A percentile compares a stretch with the other conserved stretches of the same genome.
Evolutionary conservation across 2,888 invertebrate genomes (phyloP).

Genomic region (Dasysyrphus tricinctus): DNA sequence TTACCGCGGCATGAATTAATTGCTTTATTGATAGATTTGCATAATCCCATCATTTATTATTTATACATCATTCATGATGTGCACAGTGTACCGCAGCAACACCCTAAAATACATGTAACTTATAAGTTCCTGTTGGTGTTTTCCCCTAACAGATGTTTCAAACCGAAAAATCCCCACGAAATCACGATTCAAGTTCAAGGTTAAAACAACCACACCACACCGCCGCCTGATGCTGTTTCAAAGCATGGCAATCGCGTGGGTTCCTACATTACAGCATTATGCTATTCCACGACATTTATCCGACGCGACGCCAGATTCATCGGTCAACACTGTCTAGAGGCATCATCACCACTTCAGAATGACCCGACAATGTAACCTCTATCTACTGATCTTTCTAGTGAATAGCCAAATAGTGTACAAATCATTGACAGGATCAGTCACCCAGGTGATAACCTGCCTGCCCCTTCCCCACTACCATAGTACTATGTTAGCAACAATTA

Average conservation of each 20-base stretch:
- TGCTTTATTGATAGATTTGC: constrained; percentile 41
- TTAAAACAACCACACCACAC: constrained; percentile 20
- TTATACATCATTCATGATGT: constrained; percentile 46
- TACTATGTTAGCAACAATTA: constrained; percentile 34
- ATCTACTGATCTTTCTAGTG: constrained; percentile 49
- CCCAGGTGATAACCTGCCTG: constrained; percentile 1
- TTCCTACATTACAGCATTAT: constrained; percentile 18
- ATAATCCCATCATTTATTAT: constrained; percentile 32
- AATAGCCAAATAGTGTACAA: constrained; percentile 26
- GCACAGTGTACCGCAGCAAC: not conserved
- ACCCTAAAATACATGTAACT: constrained; percentile 44
- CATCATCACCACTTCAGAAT: constrained; percentile 35
- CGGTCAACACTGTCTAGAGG: constrained; percentile 58
- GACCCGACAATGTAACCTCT: constrained; percentile 55
- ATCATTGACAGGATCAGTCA: constrained; percentile 34
- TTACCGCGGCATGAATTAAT: constrained; percentile 39
- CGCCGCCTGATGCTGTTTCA: too few species aligned
- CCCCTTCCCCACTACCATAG: not conserved
- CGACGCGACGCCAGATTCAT: not conserved
- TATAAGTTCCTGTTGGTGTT: constrained; percentile 62
- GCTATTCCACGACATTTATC: constrained; percentile 37
- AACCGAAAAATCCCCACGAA: constrained; percentile 53
- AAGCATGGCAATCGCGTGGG: not conserved
- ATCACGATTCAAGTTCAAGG: constrained; percentile 74
- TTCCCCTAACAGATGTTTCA: constrained; percentile 55